Percentiles rank a stretch among this genome's conserved stretches.
These are phyloP conservation scores for Philypnodon macrostomus DNA, from an alignment of 2,797 vertebrate species.

Conservation along the genomic window DNA sequence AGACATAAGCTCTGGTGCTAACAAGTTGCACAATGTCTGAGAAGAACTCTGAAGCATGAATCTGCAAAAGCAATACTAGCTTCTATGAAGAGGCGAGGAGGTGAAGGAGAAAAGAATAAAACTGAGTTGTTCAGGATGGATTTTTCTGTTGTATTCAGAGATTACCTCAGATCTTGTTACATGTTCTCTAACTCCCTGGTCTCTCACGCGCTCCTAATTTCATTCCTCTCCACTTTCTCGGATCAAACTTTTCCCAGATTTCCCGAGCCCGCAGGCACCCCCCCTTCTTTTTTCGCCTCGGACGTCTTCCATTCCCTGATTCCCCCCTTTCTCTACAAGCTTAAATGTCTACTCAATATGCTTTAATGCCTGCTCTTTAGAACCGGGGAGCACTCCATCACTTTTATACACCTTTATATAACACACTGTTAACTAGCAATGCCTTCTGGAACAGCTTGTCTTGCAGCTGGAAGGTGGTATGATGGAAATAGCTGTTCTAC, in stretches of 20 bases:
- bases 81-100: too few species aligned
- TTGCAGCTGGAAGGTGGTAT: slow-evolving; percentile 78
- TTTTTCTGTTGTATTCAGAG: too few species aligned
- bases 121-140: too few species aligned
- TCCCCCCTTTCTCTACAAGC: slow-evolving; percentile 80
- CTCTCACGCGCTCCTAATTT: slow-evolving; percentile 9
- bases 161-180: not conserved
- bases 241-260: slow-evolving; percentile 68
- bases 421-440: slow-evolving; percentile 86
- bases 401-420: slow-evolving; percentile 88
- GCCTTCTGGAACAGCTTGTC: slow-evolving; percentile 83
- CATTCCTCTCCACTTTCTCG: slow-evolving; percentile 41
- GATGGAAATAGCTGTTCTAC: slow-evolving; percentile 83
- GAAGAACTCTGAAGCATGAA: too few species aligned
- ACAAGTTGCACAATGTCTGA: too few species aligned
- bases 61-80: too few species aligned
- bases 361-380: slow-evolving; percentile 85
- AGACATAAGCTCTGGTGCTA: too few species aligned
- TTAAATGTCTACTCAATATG: slow-evolving; percentile 87
- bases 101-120: too few species aligned
- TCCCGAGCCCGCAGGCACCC: slow-evolving; percentile 70
- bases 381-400: slow-evolving; percentile 82
- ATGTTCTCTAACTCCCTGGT: slow-evolving; percentile 35
- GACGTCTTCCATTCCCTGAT: slow-evolving; percentile 79
- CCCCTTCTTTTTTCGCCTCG: slow-evolving; percentile 63